Evolutionary conservation across 1,140 invertebrate genomes (phyloP).

Genomic region (Rhopalosiphum padi): DNA sequence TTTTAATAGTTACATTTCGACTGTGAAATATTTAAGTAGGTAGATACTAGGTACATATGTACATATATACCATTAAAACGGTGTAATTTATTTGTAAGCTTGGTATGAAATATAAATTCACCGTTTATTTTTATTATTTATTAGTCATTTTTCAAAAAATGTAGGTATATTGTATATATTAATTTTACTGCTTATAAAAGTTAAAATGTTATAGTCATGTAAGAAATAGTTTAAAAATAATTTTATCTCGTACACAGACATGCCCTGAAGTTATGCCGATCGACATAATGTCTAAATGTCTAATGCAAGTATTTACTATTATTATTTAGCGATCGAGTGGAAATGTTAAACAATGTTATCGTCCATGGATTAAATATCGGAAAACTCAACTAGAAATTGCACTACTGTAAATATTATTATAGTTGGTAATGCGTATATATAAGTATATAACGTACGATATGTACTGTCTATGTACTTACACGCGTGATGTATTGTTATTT

Average conservation of each 20-base stretch:
- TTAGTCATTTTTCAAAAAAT: background rate
- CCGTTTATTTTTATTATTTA: too few relatives aligned
- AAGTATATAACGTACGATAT: background rate
- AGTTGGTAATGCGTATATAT: background rate
- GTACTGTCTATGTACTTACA: background rate
- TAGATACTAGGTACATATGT: too few relatives aligned
- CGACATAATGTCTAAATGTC: too few relatives aligned
- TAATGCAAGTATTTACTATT: background rate
- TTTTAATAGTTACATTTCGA: background rate
- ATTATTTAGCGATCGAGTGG: background rate
- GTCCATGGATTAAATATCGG: too few relatives aligned
- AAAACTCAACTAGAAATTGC: background rate
- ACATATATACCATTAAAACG: background rate
- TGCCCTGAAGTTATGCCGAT: background rate
- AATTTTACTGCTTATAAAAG: background rate
- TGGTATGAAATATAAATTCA: background rate
- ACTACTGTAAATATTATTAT: background rate
- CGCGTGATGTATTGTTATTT: background rate
- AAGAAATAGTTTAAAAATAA: background rate
- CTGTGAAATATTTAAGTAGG: background rate
- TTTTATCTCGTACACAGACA: background rate
- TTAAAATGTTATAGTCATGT: background rate
- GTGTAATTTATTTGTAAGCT: too few relatives aligned
- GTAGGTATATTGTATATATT: background rate
- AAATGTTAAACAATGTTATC: background rate